These are phyloP conservation scores for Lemur catta DNA, from an alignment of 2,797 vertebrate species.

Conservation along the genomic window DNA sequence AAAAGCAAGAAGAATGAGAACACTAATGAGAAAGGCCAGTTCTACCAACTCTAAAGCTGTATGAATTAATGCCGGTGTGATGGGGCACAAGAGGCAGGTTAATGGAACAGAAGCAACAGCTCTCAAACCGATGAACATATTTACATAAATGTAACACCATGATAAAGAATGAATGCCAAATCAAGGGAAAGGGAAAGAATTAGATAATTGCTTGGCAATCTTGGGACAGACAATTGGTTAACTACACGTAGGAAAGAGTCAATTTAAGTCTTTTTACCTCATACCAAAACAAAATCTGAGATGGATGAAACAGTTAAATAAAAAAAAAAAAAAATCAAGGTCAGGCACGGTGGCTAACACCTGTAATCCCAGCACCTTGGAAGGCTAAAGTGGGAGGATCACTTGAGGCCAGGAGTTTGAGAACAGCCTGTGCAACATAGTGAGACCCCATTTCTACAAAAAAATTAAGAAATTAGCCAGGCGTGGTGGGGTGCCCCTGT, in stretches of 20 bases:
- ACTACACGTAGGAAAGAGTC: background rate
- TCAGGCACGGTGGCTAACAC: background rate
- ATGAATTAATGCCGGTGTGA: background rate
- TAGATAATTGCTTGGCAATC: background rate
- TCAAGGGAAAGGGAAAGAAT: background rate
- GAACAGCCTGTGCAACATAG: background rate
- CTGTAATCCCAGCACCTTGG: background rate
- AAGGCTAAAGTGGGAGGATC: background rate
- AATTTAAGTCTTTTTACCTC: background rate
- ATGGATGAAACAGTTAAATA: background rate
- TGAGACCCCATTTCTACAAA: background rate
- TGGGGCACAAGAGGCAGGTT: background rate
- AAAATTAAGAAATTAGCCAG: background rate
- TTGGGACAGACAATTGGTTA: background rate
- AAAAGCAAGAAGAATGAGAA: background rate
- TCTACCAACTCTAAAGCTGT: background rate
- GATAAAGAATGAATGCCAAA: background rate
- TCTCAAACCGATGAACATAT: accelerated
- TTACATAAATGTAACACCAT: background rate
- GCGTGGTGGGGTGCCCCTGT: background rate
- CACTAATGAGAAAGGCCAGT: background rate
- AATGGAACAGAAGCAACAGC: background rate
- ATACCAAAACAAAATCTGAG: background rate
- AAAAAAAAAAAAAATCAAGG: background rate
- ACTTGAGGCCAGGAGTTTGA: background rate